Base-by-base conservation (phyloP, 2,113 vertebrate genomes). In the Macrotis lagotis region DNA sequence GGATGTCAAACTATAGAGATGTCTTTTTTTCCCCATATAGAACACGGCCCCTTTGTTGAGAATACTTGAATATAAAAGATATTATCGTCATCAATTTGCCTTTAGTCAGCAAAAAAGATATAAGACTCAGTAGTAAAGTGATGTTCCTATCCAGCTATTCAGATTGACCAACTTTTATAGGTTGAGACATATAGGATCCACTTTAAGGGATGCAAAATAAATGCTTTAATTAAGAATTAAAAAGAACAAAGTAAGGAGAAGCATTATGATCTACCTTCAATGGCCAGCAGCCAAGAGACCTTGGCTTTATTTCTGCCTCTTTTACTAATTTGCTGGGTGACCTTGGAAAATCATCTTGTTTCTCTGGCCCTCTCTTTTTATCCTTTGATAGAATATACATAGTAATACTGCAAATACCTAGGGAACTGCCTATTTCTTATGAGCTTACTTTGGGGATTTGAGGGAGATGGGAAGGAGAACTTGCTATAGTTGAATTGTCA, bases 141-240 rank as follows among this genome's bases (percentile, higher is more conserved):
- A n/a, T 55, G 74, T 88, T 94, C 31, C 12, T 7, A n/a, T 37
- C 95, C 47, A 31, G 50, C 53, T 47, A 50, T 91, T 91, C 92
- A 44, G 50, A 88, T 55, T 66, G 91, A 92, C 83, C 52, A n/a
- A 25, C 48, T 92, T 93, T 94, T 96, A 50, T n/a, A 91, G 52
- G 24, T 66, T 37, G 8, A 51, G 90, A 89, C 31, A 91, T 90
- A 95, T 28, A 24, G 44, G 89, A 95, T 95, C 91, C 90, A 91
- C 91, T 95, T 95, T 74, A 92, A 83, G n/a, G n/a, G n/a, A 24
- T 44, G 66, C 52, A 92, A 37, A 94, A 96, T 88, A 95, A 96
- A 95, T 49, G 22, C 49, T 93, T 48, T 92, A 91, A 95, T 94
- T 94, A 94, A 90, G 90, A 91, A 48, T 66, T 90, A 91, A 94